phyloP scores from a whole-genome alignment of 2,113 vertebrate species.

The Orycteropus afer region DNA sequence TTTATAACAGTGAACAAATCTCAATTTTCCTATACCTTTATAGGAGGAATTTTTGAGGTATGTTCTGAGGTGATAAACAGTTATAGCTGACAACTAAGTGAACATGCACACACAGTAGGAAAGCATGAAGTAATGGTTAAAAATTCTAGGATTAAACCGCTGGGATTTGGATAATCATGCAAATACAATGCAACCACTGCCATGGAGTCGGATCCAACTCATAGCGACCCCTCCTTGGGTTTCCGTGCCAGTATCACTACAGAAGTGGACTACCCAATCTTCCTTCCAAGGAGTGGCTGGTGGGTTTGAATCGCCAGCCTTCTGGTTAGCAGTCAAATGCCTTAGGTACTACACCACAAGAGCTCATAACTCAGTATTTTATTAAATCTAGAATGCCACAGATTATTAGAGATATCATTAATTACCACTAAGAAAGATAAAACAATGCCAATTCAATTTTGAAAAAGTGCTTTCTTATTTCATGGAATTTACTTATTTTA shows the following conservation, averaged over 20 bases:
- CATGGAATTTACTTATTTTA: neutral
- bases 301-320: too few relatives aligned
- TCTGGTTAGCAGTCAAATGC: too few relatives aligned
- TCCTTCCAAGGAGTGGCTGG: too few relatives aligned
- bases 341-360: too few relatives aligned
- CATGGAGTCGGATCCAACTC: too few relatives aligned
- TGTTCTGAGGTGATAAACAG: neutral
- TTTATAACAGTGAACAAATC: neutral
- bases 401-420: neutral
- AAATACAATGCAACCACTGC: too few relatives aligned
- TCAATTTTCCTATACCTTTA: neutral
- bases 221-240: too few relatives aligned
- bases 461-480: neutral
- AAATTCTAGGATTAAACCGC: neutral
- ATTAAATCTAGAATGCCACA: neutral
- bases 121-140: neutral
- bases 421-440: neutral
- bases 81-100: neutral
- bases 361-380: conserved; percentile 2
- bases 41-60: neutral
- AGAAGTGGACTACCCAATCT: too few relatives aligned
- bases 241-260: too few relatives aligned
- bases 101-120: neutral
- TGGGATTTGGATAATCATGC: neutral
- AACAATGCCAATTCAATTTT: neutral